phyloP scores from a whole-genome alignment of 2,113 vertebrate genomes.

The Centropristis striata region DNA sequence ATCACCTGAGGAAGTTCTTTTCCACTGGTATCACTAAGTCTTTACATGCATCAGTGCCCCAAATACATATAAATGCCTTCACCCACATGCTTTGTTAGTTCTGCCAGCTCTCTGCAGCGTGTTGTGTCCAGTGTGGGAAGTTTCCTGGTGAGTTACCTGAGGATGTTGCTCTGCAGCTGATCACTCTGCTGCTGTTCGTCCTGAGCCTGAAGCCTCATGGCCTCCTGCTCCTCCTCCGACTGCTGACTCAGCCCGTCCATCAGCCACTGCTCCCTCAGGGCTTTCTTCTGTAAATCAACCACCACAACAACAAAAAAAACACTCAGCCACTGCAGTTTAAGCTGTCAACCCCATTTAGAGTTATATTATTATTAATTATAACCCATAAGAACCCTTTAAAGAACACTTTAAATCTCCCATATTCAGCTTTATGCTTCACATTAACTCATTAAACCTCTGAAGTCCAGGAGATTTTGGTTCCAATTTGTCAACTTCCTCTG shows the following conservation, averaged over 20 bases:
- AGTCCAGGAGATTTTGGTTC: too few relatives aligned
- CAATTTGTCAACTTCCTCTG: too few relatives aligned
- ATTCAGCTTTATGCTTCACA: too few relatives aligned
- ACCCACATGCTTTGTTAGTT: not conserved
- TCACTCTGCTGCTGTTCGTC: conserved; percentile 89
- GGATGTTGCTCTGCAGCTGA: conserved; percentile 90
- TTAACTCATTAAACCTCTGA: too few relatives aligned
- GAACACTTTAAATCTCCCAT: too few relatives aligned
- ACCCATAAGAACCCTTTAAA: too few relatives aligned
- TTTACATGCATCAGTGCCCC: not conserved
- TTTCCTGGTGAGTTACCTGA: conserved; percentile 85
- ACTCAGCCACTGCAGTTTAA: conserved; percentile 1
- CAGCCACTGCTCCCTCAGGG: conserved; percentile 95
- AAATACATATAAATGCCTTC: not conserved
- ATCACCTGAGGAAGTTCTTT: not conserved
- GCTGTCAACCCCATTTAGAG: not conserved
- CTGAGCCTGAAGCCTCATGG: conserved; percentile 89
- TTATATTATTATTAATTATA: not conserved
- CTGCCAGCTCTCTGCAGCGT: not conserved
- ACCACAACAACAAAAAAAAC: too few relatives aligned
- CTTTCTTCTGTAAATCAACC: conserved; percentile 90
- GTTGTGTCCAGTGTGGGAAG: conserved; percentile 9
- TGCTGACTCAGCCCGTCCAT: conserved; percentile 92
- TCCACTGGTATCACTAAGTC: not conserved
- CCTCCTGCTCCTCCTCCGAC: conserved; percentile 91